phyloP scores from a whole-genome alignment of 2,888 invertebrate species.

The Eupelmus urozonus region DNA sequence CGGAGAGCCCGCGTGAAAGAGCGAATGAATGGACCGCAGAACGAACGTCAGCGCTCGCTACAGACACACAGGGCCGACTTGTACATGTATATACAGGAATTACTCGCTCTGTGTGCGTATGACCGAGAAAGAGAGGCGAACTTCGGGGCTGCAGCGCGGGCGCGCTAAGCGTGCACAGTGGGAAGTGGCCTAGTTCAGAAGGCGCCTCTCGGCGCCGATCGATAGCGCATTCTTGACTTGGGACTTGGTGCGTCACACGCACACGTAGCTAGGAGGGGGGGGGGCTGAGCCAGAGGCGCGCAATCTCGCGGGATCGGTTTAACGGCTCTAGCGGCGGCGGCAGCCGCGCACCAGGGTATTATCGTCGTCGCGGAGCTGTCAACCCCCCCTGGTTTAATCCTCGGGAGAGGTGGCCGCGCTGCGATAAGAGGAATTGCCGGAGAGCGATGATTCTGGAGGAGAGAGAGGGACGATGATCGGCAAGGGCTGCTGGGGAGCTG shows the following conservation, averaged over 20 bases:
- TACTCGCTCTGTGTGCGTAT: conserved; percentile 28
- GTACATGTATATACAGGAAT: neutral
- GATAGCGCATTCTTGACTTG: conserved; percentile 66
- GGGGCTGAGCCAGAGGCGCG: neutral
- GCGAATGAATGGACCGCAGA: conserved; percentile 9
- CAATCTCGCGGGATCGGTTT: conserved; percentile 23
- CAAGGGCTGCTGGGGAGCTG: no score
- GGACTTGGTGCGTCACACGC: conserved; percentile 40
- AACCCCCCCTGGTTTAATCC: conserved; percentile 3
- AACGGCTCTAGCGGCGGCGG: neutral
- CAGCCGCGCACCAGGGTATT: neutral
- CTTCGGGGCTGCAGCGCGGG: neutral
- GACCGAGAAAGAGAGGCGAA: conserved; percentile 50
- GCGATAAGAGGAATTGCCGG: conserved; percentile 35
- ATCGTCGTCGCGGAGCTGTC: neutral
- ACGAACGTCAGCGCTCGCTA: neutral
- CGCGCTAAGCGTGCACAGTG: conserved; percentile 52
- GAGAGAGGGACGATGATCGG: no score
- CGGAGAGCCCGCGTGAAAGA: neutral
- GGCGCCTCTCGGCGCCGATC: conserved; percentile 61
- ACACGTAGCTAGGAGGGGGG: neutral
- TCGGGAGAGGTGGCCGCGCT: neutral
- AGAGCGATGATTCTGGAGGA: no score
- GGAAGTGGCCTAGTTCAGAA: conserved; percentile 64
- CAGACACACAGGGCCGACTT: neutral